Evolutionary conservation across 2,113 vertebrate species (phyloP).

Genomic region (cattle (Bos taurus)): DNA sequence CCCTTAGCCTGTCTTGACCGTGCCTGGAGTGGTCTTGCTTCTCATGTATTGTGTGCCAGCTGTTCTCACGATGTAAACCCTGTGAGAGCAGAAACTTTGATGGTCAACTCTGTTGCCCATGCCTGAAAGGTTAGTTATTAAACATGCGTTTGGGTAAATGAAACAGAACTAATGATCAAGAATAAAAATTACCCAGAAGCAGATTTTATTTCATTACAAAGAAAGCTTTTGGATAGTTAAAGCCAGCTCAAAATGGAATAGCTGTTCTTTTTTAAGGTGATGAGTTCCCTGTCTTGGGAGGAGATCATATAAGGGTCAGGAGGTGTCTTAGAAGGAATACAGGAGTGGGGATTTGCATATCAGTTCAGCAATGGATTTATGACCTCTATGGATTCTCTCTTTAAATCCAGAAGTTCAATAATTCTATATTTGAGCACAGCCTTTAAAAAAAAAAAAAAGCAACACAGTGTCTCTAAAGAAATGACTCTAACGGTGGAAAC

Average conservation of each 20-base stretch:
- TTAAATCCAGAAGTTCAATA: neutral
- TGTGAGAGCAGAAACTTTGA: neutral
- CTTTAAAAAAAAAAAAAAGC: neutral
- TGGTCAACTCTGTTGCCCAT: fast-evolving
- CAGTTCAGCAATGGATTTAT: neutral
- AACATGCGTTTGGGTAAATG: neutral
- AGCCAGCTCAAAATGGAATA: neutral
- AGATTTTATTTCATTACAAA: neutral
- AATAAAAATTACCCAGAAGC: neutral
- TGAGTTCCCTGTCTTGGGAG: neutral
- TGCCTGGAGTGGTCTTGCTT: neutral
- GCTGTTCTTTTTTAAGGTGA: neutral
- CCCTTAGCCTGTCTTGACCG: neutral
- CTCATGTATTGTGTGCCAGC: neutral
- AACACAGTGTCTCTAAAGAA: neutral
- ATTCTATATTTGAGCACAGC: neutral
- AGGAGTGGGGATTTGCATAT: neutral
- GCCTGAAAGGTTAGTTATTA: neutral
- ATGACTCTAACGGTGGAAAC: neutral
- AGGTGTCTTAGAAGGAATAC: neutral
- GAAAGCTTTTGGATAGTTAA: neutral
- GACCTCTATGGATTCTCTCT: neutral
- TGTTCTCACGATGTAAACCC: fast-evolving
- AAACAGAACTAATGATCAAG: neutral
- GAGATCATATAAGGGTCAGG: neutral